Conservation (phyloP, 1,140 invertebrate genomes). For the Cataglyphis hispanica region DNA sequence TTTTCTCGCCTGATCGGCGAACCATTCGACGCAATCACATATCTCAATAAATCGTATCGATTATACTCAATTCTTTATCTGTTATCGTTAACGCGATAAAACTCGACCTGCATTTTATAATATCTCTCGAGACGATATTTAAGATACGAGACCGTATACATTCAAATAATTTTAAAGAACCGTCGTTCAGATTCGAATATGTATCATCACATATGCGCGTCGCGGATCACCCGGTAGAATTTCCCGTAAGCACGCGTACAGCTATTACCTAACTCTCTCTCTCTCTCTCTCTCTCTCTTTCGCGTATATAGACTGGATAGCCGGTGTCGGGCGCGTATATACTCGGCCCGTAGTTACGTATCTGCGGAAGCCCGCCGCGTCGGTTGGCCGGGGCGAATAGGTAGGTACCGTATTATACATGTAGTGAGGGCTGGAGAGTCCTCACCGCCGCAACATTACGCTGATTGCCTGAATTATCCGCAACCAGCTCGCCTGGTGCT, state of each 20-base stretch:
- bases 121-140: not conserved
- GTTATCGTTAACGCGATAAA: not conserved
- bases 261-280: constrained; percentile 67
- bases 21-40: not conserved
- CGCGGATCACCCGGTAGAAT: constrained; percentile 65
- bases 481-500: constrained; percentile 78
- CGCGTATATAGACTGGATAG: constrained; percentile 52
- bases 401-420: constrained; percentile 74
- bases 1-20: not conserved
- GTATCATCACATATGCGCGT: not conserved
- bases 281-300: constrained; percentile 46
- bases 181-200: not conserved
- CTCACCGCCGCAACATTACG: constrained; percentile 86
- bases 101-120: not conserved
- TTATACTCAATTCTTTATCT: not conserved
- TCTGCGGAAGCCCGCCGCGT: constrained; percentile 55
- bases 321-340: constrained; percentile 55
- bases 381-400: constrained; percentile 56
- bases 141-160: not conserved
- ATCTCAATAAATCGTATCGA: not conserved
- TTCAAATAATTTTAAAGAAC: not conserved
- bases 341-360: constrained; percentile 74
- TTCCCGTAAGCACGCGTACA: constrained; percentile 37
- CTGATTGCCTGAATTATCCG: constrained; percentile 87
- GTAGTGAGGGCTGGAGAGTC: constrained; percentile 81